Percentiles rank a stretch among this genome's conserved stretches.
Conservation (phyloP, 2,797 vertebrate species). For the Melanogrammus aeglefinus region DNA sequence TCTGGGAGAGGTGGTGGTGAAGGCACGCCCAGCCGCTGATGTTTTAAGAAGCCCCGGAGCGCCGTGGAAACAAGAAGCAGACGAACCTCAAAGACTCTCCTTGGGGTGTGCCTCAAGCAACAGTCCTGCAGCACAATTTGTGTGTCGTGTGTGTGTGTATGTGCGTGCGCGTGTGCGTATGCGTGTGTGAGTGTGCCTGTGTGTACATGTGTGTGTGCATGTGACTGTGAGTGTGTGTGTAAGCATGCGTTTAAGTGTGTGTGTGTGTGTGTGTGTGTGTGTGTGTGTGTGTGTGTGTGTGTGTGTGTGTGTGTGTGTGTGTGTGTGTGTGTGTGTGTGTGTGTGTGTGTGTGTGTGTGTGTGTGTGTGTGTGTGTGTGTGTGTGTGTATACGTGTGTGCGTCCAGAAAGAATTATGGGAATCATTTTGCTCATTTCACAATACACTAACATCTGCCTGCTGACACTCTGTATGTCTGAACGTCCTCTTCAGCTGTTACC, state of each 20-base stretch:
- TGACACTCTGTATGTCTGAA: background rate
- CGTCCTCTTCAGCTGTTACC: background rate
- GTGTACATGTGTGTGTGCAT: background rate
- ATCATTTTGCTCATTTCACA: background rate
- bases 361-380: background rate
- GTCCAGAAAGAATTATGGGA: background rate
- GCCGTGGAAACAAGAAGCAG: slow-evolving; percentile 24
- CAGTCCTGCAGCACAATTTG: slow-evolving; percentile 18
- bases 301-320: background rate
- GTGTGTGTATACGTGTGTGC: slow-evolving; percentile 2
- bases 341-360: too few relatives aligned
- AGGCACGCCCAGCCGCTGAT: slow-evolving; percentile 28
- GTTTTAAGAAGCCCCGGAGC: slow-evolving; percentile 26
- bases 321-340: too few relatives aligned
- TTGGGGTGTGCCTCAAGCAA: background rate
- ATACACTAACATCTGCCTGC: background rate
- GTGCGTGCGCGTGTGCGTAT: slow-evolving; percentile 1
- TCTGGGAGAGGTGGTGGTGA: too few relatives aligned
- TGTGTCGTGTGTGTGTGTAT: background rate
- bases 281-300: background rate
- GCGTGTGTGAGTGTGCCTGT: background rate
- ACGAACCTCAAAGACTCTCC: slow-evolving; percentile 31
- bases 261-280: slow-evolving; percentile 3
- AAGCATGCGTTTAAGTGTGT: background rate
- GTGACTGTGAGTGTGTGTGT: slow-evolving; percentile 3